Evolutionary conservation across 2,797 vertebrate species (phyloP).

Genomic region (Merluccius polli): DNA sequence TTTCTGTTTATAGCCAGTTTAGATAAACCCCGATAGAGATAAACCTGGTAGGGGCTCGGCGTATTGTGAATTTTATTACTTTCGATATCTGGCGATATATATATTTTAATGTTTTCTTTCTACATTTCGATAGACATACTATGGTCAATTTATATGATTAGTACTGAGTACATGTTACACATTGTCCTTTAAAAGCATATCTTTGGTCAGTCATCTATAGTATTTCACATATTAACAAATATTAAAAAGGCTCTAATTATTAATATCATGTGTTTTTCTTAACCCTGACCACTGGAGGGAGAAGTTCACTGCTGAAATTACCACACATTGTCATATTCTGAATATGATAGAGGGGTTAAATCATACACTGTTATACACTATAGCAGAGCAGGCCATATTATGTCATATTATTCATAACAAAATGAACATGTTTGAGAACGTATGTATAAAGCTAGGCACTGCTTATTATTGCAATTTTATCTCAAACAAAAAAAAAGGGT

Average conservation of each 20-base stretch:
- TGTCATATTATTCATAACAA: background rate
- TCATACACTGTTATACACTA: background rate
- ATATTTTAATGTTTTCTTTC: background rate
- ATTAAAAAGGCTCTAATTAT: background rate
- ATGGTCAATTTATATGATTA: background rate
- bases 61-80: background rate
- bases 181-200: background rate
- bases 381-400: background rate
- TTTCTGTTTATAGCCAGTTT: background rate
- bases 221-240: background rate
- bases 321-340: conserved; percentile 46
- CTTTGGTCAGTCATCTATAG: background rate
- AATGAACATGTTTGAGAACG: background rate
- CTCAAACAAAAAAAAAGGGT: background rate
- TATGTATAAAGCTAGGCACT: background rate
- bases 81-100: background rate
- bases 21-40: background rate
- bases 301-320: conserved; percentile 52
- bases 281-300: conserved; percentile 66
- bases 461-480: background rate
- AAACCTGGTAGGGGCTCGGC: background rate
- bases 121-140: background rate
- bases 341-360: conserved; percentile 25
- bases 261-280: conserved; percentile 40
- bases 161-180: background rate